Percentiles rank a stretch among this genome's conserved stretches.
phyloP scores from a whole-genome alignment of 1,140 invertebrate species.

The Drosophila lacteicornis region DNA sequence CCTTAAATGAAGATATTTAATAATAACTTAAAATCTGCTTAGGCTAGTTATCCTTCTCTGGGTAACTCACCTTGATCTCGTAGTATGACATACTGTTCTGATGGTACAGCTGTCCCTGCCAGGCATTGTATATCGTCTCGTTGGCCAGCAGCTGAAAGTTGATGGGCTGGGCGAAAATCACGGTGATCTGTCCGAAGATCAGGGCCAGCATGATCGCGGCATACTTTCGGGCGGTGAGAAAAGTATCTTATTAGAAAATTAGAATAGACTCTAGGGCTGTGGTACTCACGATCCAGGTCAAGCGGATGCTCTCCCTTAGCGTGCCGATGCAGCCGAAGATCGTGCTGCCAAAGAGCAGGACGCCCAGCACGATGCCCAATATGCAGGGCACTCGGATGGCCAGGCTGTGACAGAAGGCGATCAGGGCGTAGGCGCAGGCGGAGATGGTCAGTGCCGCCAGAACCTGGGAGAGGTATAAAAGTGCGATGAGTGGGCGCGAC shows the following conservation, averaged over 20 bases:
- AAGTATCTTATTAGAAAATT: neutral
- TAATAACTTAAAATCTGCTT: no score
- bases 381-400: slow-evolving; percentile 76
- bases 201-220: slow-evolving; percentile 65
- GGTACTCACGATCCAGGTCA: slow-evolving; percentile 77
- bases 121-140: slow-evolving; percentile 69
- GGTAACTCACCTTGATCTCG: slow-evolving; percentile 70
- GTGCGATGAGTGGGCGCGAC: neutral
- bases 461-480: slow-evolving; percentile 42
- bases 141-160: slow-evolving; percentile 68
- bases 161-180: slow-evolving; percentile 73
- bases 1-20: no score
- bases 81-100: slow-evolving; percentile 64
- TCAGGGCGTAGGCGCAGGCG: slow-evolving; percentile 69
- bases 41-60: no score
- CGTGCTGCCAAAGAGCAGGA: slow-evolving; percentile 68
- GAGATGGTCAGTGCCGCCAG: slow-evolving; percentile 65
- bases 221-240: slow-evolving; percentile 47
- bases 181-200: slow-evolving; percentile 72
- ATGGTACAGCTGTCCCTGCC: slow-evolving; percentile 61
- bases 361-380: slow-evolving; percentile 65
- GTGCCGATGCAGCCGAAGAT: slow-evolving; percentile 72
- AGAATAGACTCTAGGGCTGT: no score
- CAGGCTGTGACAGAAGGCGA: slow-evolving; percentile 50
- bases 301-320: slow-evolving; percentile 58